Evolutionary conservation across 2,888 invertebrate species (phyloP).

Genomic region (Ariolimax columbianus): DNA sequence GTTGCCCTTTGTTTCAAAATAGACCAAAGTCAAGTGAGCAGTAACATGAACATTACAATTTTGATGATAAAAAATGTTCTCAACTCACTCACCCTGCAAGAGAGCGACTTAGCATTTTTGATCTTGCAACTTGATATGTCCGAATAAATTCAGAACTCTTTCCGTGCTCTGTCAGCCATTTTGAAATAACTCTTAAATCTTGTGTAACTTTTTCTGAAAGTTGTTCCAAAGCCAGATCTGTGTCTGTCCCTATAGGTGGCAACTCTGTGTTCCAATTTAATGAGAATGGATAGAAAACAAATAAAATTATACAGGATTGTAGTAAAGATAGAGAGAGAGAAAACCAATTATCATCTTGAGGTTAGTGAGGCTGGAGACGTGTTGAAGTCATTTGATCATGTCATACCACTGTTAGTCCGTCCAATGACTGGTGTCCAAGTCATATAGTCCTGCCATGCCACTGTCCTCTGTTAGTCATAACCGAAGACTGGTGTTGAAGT

Average conservation of each 20-base stretch:
- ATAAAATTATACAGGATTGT: not conserved
- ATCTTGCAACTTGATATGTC: constrained; percentile 87
- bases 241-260: constrained; percentile 61
- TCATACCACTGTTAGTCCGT: no score
- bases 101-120: constrained; percentile 87
- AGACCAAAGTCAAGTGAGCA: no score
- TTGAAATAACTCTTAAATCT: constrained; percentile 88
- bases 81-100: constrained; percentile 82
- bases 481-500: no score
- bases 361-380: no score
- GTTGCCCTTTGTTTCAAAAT: no score
- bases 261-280: constrained; percentile 57
- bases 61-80: not conserved
- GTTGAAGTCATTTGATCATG: no score
- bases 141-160: constrained; percentile 86
- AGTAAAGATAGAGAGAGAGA: not conserved
- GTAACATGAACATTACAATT: no score
- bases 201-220: constrained; percentile 85
- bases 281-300: not conserved
- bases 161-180: constrained; percentile 89
- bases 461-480: no score
- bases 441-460: no score
- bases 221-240: constrained; percentile 82
- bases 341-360: no score
- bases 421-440: no score